These are phyloP conservation scores for Drosophila colorata DNA, from an alignment of 2,888 invertebrate genomes.

Conservation along the genomic window DNA sequence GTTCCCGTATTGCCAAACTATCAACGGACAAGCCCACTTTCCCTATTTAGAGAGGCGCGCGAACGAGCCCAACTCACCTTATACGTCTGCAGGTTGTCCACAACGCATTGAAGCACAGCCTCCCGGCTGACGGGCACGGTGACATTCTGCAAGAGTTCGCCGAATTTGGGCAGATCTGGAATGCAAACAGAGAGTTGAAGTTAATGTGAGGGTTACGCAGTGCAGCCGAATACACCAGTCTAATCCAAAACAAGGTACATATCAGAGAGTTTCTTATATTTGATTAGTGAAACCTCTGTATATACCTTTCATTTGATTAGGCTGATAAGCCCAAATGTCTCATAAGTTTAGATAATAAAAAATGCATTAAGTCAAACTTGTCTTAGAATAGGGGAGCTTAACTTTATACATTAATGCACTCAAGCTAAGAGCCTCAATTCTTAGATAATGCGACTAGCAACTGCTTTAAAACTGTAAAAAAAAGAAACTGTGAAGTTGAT, in stretches of 20 bases:
- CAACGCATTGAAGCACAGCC: conserved; percentile 89
- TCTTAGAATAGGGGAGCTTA: conserved; percentile 76
- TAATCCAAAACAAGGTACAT: conserved; percentile 68
- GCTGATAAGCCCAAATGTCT: conserved; percentile 1
- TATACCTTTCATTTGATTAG: conserved; percentile 65
- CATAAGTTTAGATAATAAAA: too few species aligned
- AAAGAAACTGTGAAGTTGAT: not conserved
- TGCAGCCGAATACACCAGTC: conserved; percentile 10
- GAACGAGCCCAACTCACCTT: conserved; percentile 86
- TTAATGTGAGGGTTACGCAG: not conserved
- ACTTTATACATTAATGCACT: conserved; percentile 32
- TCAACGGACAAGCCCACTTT: conserved; percentile 6
- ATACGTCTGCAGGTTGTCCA: conserved; percentile 89
- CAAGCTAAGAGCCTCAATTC: conserved; percentile 72
- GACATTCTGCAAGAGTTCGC: conserved; percentile 89
- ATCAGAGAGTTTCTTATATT: conserved; percentile 53
- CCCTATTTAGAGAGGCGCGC: not conserved
- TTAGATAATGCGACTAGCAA: conserved; percentile 57
- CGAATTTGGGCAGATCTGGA: conserved; percentile 89
- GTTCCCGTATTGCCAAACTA: conserved; percentile 31
- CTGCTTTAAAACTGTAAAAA: not conserved
- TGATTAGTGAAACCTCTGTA: conserved; percentile 57
- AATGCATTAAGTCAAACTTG: conserved; percentile 40
- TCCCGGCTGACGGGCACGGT: conserved; percentile 89
- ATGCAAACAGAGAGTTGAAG: conserved; percentile 30